Evolutionary conservation across 2,888 invertebrate species (phyloP).

Genomic region (Nomada goodeniana): DNA sequence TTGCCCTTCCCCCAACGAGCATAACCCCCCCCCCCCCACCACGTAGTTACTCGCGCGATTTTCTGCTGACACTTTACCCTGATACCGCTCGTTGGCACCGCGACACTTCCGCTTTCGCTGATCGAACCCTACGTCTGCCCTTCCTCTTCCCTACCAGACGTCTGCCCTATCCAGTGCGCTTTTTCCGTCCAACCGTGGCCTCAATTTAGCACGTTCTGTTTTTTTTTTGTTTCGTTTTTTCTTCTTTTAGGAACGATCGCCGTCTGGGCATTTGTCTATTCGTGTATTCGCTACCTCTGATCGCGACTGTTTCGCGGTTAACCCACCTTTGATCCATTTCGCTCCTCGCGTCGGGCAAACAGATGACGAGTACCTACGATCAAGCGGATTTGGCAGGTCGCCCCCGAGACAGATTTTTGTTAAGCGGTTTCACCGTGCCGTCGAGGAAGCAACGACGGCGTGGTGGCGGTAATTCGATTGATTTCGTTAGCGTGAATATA

Average conservation of each 20-base stretch:
- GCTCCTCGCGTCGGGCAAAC: constrained; percentile 37
- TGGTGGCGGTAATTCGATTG: too few species aligned
- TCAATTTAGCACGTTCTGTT: neutral
- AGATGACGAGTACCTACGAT: constrained; percentile 49
- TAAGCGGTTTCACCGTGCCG: neutral
- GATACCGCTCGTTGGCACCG: constrained; percentile 58
- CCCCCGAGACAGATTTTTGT: neutral
- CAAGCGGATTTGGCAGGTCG: constrained; percentile 32
- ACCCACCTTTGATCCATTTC: constrained; percentile 68
- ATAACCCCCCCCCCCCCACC: neutral
- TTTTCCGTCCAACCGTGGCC: neutral
- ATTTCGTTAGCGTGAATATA: constrained; percentile 10
- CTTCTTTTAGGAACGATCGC: constrained; percentile 8
- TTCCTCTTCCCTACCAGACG: neutral
- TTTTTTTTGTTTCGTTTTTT: neutral
- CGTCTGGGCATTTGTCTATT: constrained; percentile 30
- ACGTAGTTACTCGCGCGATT: constrained; percentile 63
- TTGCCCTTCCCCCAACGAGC: constrained; percentile 46
- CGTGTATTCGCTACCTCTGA: constrained; percentile 34
- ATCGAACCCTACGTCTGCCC: constrained; percentile 40
- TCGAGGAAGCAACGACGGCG: too few species aligned
- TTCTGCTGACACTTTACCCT: constrained; percentile 76
- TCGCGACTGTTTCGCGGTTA: constrained; percentile 70
- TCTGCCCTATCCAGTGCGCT: constrained; percentile 6
- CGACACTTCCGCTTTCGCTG: constrained; percentile 58